Evolutionary conservation across 1,140 invertebrate genomes (phyloP).

Genomic region (Ceratoteleas bidentatus): DNA sequence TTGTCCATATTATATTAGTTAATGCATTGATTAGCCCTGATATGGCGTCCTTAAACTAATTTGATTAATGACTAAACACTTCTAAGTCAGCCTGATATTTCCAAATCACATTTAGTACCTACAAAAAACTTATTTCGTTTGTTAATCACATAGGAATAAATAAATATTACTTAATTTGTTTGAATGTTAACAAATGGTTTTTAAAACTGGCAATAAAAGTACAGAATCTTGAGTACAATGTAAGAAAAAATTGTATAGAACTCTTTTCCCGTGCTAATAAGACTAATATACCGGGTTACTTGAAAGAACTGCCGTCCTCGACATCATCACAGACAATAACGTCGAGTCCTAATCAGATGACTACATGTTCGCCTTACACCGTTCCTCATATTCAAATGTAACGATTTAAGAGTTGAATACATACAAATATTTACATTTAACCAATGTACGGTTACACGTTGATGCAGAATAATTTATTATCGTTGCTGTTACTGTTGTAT

Average conservation of each 20-base stretch:
- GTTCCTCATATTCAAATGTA: conserved; percentile 44
- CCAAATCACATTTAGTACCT: too few relatives aligned
- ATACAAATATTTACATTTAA: conserved; percentile 56
- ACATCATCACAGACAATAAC: conserved; percentile 76
- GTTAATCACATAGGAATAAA: too few relatives aligned
- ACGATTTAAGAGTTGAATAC: conserved; percentile 31
- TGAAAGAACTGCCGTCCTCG: conserved; percentile 75
- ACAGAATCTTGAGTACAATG: too few relatives aligned
- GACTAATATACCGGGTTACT: not conserved
- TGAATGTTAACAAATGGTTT: too few relatives aligned
- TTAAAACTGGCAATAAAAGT: too few relatives aligned
- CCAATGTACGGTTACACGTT: conserved; percentile 44
- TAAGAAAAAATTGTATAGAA: too few relatives aligned
- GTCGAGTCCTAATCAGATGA: conserved; percentile 72
- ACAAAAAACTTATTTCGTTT: not conserved
- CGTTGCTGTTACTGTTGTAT: conserved; percentile 64
- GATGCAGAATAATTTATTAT: conserved; percentile 51
- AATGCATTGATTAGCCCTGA: too few relatives aligned
- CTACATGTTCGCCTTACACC: conserved; percentile 44
- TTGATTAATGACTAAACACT: too few relatives aligned
- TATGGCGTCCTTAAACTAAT: too few relatives aligned
- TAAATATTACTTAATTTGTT: too few relatives aligned
- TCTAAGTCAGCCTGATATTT: too few relatives aligned
- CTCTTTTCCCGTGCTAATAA: not conserved
- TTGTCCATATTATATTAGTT: too few relatives aligned